Evolutionary conservation across 2,113 vertebrate genomes (phyloP).

Genomic region (Poeciliopsis occidentalis): DNA sequence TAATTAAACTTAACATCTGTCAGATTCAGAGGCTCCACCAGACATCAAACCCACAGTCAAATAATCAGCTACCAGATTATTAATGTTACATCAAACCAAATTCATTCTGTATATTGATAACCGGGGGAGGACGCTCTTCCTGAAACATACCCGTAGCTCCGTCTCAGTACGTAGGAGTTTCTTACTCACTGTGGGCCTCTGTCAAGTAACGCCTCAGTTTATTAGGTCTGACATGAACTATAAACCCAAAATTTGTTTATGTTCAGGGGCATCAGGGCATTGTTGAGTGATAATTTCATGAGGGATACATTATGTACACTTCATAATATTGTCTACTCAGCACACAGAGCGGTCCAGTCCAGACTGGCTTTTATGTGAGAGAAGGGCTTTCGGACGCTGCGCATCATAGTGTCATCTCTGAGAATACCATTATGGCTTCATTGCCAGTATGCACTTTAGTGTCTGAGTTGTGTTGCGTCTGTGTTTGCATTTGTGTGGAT

Average conservation of each 20-base stretch:
- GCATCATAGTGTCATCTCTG: slow-evolving; percentile 52
- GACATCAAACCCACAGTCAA: slow-evolving; percentile 45
- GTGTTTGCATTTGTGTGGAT: slow-evolving; percentile 59
- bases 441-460: slow-evolving; percentile 3
- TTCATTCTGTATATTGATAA: slow-evolving; percentile 8
- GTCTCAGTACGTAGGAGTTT: slow-evolving; percentile 44
- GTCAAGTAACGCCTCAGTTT: slow-evolving; percentile 68
- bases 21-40: slow-evolving; percentile 42
- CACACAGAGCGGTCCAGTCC: slow-evolving; percentile 53
- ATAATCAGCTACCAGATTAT: slow-evolving; percentile 38
- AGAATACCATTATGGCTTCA: slow-evolving; percentile 59
- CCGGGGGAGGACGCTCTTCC: slow-evolving; percentile 5
- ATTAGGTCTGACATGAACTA: slow-evolving; percentile 71
- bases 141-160: slow-evolving; percentile 18
- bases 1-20: slow-evolving; percentile 79
- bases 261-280: slow-evolving; percentile 59
- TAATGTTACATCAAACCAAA: background rate
- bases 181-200: slow-evolving; percentile 47
- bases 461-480: slow-evolving; percentile 16
- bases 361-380: slow-evolving; percentile 56
- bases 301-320: slow-evolving; percentile 73
- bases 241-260: slow-evolving; percentile 76
- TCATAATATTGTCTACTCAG: slow-evolving; percentile 69
- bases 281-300: slow-evolving; percentile 69
- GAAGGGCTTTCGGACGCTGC: slow-evolving; percentile 57